These are phyloP conservation scores for Crocuta crocuta DNA, from an alignment of 2,113 vertebrate genomes.

Conservation along the genomic window DNA sequence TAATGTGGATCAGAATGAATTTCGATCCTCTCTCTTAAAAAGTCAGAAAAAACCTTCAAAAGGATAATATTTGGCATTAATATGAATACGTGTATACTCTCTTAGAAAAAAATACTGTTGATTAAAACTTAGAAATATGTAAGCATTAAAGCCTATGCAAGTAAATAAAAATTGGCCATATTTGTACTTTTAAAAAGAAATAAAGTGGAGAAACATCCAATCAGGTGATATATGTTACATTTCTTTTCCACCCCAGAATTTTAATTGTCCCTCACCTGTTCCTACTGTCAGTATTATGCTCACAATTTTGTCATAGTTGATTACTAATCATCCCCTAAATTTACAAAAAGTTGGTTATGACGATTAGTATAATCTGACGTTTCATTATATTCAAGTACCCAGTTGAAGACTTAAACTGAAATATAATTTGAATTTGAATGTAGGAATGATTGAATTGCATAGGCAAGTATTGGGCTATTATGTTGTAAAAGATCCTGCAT, in stretches of 20 bases:
- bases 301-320: constrained; percentile 45
- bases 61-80: background rate
- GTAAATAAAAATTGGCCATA: background rate
- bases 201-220: background rate
- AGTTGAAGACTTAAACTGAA: constrained; percentile 35
- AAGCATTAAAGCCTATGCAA: background rate
- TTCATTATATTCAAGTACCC: constrained; percentile 39
- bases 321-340: constrained; percentile 37
- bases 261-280: constrained; percentile 47
- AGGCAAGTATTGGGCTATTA: constrained; percentile 41
- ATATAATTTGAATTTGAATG: constrained; percentile 74
- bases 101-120: background rate
- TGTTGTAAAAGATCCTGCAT: background rate
- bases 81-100: background rate
- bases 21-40: background rate
- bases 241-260: background rate
- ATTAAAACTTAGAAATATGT: background rate
- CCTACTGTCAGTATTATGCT: background rate
- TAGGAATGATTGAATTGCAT: constrained; percentile 61
- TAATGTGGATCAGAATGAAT: constrained; percentile 34
- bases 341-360: constrained; percentile 35
- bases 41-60: background rate
- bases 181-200: background rate
- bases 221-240: background rate
- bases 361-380: constrained; percentile 50